These are phyloP conservation scores for Psittacara wagleri DNA, from an alignment of 2,113 vertebrate species.

Conservation along the genomic window DNA sequence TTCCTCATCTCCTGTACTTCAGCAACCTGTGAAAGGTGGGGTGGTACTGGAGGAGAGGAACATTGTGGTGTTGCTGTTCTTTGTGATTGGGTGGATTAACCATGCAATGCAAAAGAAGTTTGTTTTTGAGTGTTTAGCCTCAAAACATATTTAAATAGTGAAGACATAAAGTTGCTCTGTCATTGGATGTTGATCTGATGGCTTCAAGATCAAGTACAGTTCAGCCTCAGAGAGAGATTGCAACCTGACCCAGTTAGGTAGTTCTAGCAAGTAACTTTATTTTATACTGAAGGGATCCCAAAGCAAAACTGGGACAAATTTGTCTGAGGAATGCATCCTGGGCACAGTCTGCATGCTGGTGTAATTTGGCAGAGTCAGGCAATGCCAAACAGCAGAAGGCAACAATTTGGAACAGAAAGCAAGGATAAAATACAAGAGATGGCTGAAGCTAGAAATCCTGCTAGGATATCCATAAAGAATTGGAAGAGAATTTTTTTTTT, in stretches of 20 bases:
- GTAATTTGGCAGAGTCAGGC: neutral
- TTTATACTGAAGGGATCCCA: neutral
- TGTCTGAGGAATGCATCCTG: neutral
- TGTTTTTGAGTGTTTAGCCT: neutral
- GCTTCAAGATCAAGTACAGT: neutral
- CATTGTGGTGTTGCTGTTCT: neutral
- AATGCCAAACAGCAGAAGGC: neutral
- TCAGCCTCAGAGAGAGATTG: neutral
- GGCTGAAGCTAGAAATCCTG: neutral
- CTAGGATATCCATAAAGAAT: neutral
- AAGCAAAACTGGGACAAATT: neutral
- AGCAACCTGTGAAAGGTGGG: neutral
- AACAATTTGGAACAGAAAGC: neutral
- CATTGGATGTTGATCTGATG: neutral
- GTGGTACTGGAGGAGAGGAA: neutral
- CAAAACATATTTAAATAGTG: neutral
- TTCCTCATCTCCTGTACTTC: neutral
- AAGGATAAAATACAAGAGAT: neutral
- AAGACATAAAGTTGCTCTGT: neutral
- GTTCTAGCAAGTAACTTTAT: conserved; percentile 7
- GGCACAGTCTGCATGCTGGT: neutral
- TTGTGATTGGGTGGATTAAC: neutral
- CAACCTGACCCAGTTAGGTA: neutral
- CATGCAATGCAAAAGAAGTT: neutral
- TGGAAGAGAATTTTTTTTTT: neutral